Base-by-base conservation (phyloP, 2,888 invertebrate species). In the Stictocephala bisonia region DNA sequence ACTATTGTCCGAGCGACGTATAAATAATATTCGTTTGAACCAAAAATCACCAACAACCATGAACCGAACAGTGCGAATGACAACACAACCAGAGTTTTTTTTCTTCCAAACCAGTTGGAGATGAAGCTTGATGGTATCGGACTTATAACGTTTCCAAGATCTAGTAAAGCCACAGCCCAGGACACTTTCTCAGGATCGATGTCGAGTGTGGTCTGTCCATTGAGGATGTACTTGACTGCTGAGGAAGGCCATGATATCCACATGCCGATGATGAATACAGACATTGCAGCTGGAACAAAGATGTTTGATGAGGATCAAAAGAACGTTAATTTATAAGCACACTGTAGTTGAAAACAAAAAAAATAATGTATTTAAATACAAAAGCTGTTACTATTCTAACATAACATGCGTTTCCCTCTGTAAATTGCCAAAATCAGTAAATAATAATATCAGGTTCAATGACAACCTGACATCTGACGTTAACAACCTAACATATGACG, bases 191-290 rank as follows among this genome's bases (percentile, higher is more conserved):
- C 40, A 3, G 48, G 11, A 11, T 53, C 68, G 20, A 77, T 53
- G 13, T 68, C 15, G 18, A 79, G 69, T 24, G 41, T 44, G 13
- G 71, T 41, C 11, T 77, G 73, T 24, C 75, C 69, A 1, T 72
- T 69, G 15, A 51, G 11, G n/a, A 79, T 74, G 27, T 75, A 60
- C 6, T 73, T 66, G 20, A 74, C 66, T 6, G 76, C 74, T 20
- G 77, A 70, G 1, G 79, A 77, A 2, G 79, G 78, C 79, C 79
- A 80, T 6, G 75, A 75, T 3, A 79, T 22, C 79, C 80, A 80
- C 48, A 74, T 74, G 11, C 78, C 79, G 1, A 76, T 73, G 1
- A 76, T 74, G 44, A 79, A 60, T 41, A 77, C 74, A 4, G 77
- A 75, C 26, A 79, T 20, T 9, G 76, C 74, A 7, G 74, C 80